A percentile compares a stretch with the other conserved stretches of the same genome.
Evolutionary conservation across 2,113 vertebrate genomes (phyloP).

Genomic region (Phyllostomus hastatus): DNA sequence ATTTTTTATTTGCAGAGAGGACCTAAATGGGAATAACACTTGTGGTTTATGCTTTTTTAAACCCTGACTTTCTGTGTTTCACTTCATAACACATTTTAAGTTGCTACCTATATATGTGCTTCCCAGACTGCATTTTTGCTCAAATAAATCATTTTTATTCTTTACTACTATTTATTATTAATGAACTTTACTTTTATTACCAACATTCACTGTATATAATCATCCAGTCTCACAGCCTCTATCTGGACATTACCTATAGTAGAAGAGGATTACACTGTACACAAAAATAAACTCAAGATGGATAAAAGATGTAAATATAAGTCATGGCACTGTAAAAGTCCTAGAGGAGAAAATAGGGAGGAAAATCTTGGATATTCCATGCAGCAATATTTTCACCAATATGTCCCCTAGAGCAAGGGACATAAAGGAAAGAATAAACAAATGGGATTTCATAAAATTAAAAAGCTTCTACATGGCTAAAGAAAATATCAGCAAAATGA

Average conservation of each 20-base stretch:
- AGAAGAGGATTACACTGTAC: neutral
- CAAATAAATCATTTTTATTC: neutral
- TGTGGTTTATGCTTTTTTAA: neutral
- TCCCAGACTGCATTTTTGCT: neutral
- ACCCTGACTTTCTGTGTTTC: neutral
- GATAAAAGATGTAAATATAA: too few species aligned
- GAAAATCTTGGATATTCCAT: too few species aligned
- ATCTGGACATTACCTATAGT: neutral
- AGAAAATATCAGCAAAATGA: too few species aligned
- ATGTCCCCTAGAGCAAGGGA: too few species aligned
- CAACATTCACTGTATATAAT: neutral
- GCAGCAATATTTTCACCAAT: too few species aligned
- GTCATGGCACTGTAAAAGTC: too few species aligned
- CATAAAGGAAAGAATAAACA: too few species aligned
- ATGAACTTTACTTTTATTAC: neutral
- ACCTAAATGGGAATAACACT: neutral
- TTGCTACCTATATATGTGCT: neutral
- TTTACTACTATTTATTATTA: neutral
- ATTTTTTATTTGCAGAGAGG: neutral
- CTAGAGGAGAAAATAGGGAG: too few species aligned
- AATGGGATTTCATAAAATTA: too few species aligned
- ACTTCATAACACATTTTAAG: neutral
- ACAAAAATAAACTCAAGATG: too few species aligned
- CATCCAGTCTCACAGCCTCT: neutral
- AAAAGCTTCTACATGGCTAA: too few species aligned